Percentiles rank a stretch among this genome's conserved stretches.
Evolutionary conservation across 2,113 vertebrate genomes (phyloP).

Genomic region (Brachyhypopomus occidentalis): DNA sequence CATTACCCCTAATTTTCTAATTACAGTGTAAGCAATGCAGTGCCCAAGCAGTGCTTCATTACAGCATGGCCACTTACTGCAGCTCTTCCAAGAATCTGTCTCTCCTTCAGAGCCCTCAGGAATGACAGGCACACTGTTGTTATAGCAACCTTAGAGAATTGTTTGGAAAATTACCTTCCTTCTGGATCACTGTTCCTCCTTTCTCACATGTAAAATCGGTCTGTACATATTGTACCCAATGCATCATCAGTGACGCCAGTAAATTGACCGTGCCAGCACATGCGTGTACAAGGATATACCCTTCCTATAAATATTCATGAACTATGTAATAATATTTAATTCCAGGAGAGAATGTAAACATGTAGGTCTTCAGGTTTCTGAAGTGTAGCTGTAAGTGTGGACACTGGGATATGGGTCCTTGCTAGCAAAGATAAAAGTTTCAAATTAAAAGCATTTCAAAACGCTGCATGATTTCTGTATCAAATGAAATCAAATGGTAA

Average conservation of each 20-base stretch:
- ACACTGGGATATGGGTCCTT: not conserved
- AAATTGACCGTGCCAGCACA: not conserved
- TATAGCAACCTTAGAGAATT: slow-evolving; percentile 53
- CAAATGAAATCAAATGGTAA: not conserved
- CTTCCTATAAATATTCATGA: not conserved
- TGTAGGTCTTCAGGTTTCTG: not conserved
- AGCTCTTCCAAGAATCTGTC: slow-evolving; percentile 12
- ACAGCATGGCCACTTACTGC: slow-evolving; percentile 6
- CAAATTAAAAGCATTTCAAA: slow-evolving; percentile 1
- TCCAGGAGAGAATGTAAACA: not conserved
- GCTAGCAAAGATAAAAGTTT: not conserved
- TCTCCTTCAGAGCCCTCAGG: slow-evolving; percentile 9
- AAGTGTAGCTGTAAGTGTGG: not conserved
- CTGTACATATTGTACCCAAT: not conserved
- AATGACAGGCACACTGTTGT: slow-evolving; percentile 52
- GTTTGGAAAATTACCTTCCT: slow-evolving; percentile 41
- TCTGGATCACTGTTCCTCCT: slow-evolving; percentile 28
- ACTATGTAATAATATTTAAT: not conserved
- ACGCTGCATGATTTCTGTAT: not conserved
- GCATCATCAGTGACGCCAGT: not conserved
- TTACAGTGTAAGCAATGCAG: slow-evolving; percentile 33
- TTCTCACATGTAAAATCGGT: slow-evolving; percentile 33
- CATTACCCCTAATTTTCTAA: slow-evolving; percentile 30
- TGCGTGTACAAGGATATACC: not conserved
- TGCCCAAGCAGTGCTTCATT: slow-evolving; percentile 9